Conservation (phyloP, 1,140 invertebrate genomes). For the Nixonia krombeini region DNA sequence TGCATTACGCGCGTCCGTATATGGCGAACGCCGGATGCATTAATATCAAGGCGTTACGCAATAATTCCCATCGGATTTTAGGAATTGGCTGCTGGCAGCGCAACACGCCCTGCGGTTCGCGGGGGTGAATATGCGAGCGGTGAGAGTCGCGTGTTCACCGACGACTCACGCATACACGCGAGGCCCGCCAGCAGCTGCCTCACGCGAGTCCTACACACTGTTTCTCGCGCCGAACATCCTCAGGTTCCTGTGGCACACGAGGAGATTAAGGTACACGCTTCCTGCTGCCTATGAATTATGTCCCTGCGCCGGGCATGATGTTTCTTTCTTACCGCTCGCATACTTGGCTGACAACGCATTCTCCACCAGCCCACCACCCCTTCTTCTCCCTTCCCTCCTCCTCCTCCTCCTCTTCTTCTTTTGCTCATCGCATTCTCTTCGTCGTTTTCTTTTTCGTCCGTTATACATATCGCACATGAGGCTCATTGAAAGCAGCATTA, state of each 20-base stretch:
- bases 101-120: constrained; percentile 48
- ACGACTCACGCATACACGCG: constrained; percentile 32
- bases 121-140: constrained; percentile 53
- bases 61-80: constrained; percentile 55
- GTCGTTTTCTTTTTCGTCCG: no score
- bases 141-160: constrained; percentile 45
- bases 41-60: constrained; percentile 52
- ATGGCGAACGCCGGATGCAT: constrained; percentile 34
- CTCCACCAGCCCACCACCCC: no score
- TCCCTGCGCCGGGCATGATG: constrained; percentile 42
- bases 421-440: background rate
- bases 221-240: constrained; percentile 3
- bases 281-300: constrained; percentile 57
- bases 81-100: constrained; percentile 46
- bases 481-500: background rate
- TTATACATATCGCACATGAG: background rate
- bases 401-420: background rate
- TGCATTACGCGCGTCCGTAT: background rate
- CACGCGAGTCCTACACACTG: constrained; percentile 17
- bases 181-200: constrained; percentile 27
- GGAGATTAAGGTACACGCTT: constrained; percentile 58
- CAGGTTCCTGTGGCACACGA: constrained; percentile 27
- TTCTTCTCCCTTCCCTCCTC: background rate
- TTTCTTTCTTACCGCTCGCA: constrained; percentile 30
- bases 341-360: background rate